Evolutionary conservation across 2,797 vertebrate genomes (phyloP).

Genomic region (Neopelma chrysocephalum): DNA sequence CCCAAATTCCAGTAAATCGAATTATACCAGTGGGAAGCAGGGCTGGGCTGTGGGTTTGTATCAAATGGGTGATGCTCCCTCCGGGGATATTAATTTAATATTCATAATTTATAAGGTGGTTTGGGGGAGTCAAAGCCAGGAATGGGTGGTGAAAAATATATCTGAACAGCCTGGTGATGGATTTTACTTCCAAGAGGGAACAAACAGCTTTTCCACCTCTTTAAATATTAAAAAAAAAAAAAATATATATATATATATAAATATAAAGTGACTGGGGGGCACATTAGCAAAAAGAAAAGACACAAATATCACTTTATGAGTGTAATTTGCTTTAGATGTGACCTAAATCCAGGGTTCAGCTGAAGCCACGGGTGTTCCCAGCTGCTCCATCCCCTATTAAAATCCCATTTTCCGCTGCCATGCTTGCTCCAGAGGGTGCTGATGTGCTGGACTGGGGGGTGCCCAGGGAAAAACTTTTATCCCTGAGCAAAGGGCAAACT

Average conservation of each 20-base stretch:
- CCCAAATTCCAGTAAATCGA: background rate
- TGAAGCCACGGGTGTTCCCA: background rate
- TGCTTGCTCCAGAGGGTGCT: background rate
- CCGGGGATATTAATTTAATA: background rate
- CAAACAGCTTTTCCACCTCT: background rate
- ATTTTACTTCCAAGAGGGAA: background rate
- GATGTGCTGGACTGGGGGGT: background rate
- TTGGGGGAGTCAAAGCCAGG: background rate
- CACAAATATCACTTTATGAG: background rate
- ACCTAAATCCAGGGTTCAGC: background rate
- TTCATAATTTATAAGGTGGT: background rate
- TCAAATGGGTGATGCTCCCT: background rate
- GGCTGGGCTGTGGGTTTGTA: background rate
- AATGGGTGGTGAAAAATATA: fast-evolving
- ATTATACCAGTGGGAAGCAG: background rate
- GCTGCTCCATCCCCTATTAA: background rate
- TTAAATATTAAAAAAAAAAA: background rate
- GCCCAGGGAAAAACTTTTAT: background rate
- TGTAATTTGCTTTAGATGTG: background rate
- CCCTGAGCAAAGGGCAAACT: background rate
- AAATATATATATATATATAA: no score
- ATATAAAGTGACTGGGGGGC: background rate
- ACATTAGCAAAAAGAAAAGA: background rate
- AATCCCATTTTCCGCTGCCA: background rate
- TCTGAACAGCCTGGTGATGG: background rate